phyloP scores from a whole-genome alignment of 2,797 vertebrate genomes.

The Orestias chungarensis region DNA sequence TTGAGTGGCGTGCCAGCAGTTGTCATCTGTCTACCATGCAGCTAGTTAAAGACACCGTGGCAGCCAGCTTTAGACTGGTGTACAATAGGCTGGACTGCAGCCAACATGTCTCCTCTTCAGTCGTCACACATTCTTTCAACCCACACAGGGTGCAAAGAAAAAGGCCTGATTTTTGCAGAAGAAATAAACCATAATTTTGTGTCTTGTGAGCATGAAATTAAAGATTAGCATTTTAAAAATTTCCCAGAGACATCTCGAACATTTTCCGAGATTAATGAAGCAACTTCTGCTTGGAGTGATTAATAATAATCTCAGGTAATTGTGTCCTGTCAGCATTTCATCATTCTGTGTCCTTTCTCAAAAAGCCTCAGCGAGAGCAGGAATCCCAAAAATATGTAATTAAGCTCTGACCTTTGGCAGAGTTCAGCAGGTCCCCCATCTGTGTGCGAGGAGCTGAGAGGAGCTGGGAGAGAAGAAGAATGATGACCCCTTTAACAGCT shows the following conservation, averaged over 20 bases:
- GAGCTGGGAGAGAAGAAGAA: slow-evolving; percentile 81
- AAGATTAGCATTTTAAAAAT: slow-evolving; percentile 31
- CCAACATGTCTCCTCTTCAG: slow-evolving; percentile 79
- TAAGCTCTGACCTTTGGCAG: slow-evolving; percentile 90
- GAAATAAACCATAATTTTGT: slow-evolving; percentile 38
- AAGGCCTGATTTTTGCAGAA: slow-evolving; percentile 26
- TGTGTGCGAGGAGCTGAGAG: slow-evolving; percentile 85
- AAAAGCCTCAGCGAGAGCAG: slow-evolving; percentile 72
- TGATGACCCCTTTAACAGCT: slow-evolving; percentile 91
- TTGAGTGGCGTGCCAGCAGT: slow-evolving; percentile 58
- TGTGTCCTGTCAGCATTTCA: slow-evolving; percentile 55
- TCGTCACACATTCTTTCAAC: slow-evolving; percentile 72
- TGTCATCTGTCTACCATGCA: slow-evolving; percentile 69
- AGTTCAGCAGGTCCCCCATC: slow-evolving; percentile 96
- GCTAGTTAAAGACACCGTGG: slow-evolving; percentile 62
- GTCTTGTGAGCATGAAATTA: slow-evolving; percentile 46
- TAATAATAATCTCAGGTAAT: slow-evolving; percentile 63
- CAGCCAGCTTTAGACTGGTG: slow-evolving; percentile 71
- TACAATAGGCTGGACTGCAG: slow-evolving; percentile 79
- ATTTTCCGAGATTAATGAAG: slow-evolving; percentile 39
- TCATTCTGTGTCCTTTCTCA: slow-evolving; percentile 44
- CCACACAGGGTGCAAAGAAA: slow-evolving; percentile 37
- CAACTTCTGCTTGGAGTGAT: slow-evolving; percentile 25
- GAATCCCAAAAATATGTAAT: slow-evolving; percentile 88
- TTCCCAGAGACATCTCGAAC: slow-evolving; percentile 23